Evolutionary conservation across 2,113 vertebrate genomes (phyloP), one percentile per base, ranked within the genome.

Genomic region (Plecotus auritus): DNA sequence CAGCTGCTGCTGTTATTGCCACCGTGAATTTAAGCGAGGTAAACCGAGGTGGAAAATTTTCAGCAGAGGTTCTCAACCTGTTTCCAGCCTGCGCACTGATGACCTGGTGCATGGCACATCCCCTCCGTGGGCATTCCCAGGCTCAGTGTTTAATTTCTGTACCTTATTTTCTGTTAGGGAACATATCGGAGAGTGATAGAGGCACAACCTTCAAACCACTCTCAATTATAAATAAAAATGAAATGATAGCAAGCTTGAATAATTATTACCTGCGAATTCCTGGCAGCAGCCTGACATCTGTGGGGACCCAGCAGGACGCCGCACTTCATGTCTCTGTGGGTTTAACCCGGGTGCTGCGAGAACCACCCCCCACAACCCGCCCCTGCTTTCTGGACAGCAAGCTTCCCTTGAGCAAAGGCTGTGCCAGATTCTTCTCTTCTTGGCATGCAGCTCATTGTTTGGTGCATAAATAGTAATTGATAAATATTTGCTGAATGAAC

Each of bases 401-500:
- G 35, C 40, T 64, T 78, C 26, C 7, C 54, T 74, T 30, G 51
- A 74, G 89, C 85, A 91, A 56, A 84, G 42, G 35, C 94, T 7
- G 2, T 12, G 30, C 11, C 0, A 1, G 47, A 49, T 85, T 91
- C 64, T 88, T 82, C 82, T 69, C 26, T 88, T 95, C 80, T 91
- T 91, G 93, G 91, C 91, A 74, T 5, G 0, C 17, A 86, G 61
- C 13, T 40, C 51, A 61, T 70, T 35, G 40, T 93, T 88, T 96
- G 89, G 93, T 32, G 0, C 85, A 42, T 45, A 61, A 42, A 91
- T n/a, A 49, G 35, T 67, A 49, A 90, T 20, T 88, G 88, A 90
- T 94, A 96, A 91, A 86, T 89, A 94, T 93, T 95, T 91, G 89
- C 92, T 92, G 90, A 96, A 59, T 89, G 73, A 73, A 84, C 56